Conservation (phyloP, 1,140 invertebrate species). For the Maniola jurtina region DNA sequence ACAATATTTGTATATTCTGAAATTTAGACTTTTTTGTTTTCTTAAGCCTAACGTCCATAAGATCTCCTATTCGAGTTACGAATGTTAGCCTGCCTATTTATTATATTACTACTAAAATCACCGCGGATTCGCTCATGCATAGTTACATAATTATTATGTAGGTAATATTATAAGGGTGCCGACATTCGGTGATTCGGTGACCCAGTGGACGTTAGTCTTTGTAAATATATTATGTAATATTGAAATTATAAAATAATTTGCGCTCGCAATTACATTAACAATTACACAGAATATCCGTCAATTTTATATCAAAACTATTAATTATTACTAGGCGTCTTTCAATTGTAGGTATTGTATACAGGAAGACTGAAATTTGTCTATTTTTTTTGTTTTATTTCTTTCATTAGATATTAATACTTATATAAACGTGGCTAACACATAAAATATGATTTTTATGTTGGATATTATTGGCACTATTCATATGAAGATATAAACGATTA, state of each 20-base stretch:
- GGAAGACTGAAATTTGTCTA: conserved; percentile 41
- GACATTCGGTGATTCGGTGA: too few species aligned
- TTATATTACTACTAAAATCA: too few species aligned
- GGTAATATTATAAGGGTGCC: too few species aligned
- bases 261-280: background rate
- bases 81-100: too few species aligned
- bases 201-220: too few species aligned
- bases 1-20: conserved; percentile 17
- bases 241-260: background rate
- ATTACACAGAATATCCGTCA: conserved; percentile 11
- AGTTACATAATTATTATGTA: too few species aligned
- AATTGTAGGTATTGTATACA: conserved; percentile 37
- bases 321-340: conserved; percentile 18
- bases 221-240: too few species aligned
- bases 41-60: too few species aligned
- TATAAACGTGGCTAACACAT: conserved; percentile 6
- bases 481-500: background rate
- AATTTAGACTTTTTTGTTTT: background rate
- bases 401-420: conserved; percentile 15
- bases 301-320: conserved; percentile 16
- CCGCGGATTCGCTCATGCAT: too few species aligned
- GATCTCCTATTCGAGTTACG: too few species aligned
- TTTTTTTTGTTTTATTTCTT: conserved; percentile 31
- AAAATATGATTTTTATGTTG: conserved; percentile 4
- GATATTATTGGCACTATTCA: background rate